Base-by-base conservation (phyloP, 1,140 invertebrate genomes). In the Drosophila sulfurigaster region DNA sequence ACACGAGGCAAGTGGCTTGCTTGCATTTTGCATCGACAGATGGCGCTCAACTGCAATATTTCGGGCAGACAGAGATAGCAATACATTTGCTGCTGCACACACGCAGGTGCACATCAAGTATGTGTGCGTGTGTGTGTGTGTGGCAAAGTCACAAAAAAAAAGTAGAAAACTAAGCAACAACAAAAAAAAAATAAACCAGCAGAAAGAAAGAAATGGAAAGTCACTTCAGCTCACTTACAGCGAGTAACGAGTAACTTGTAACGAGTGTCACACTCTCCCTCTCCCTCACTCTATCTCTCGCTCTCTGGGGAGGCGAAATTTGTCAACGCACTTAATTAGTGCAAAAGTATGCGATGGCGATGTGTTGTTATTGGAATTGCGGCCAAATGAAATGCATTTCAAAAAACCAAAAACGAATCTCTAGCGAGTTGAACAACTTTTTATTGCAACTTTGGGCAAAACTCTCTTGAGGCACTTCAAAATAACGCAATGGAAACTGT, bases 11-110 rank as follows among this genome's bases (percentile, higher is more conserved):
- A 8, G 35, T 38, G 35, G 16, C 30, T 30, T 43, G 45, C 58
- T 69, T 57, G 67, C 67, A 71, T 48, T 71, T 75, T 64, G 59
- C 67, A 65, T 58, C 68, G 74, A 65, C 68, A 76, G 74, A 76
- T 72, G 74, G 68, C 68, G 74, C 68, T 72, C 16, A 57, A 13
- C 25, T 13, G 56, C 7, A 46, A 49, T 52, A 49, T 75, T 70
- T 69, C n/a, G 56, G 56, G 67, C 52, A 49, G 57, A 68, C 57
- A 74, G 64, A 46, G 71, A 68, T 35, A 41, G 48, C 62, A 16
- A 58, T 11, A 45, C 56, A 62, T 5, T 32, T 8, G 32, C 32
- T 32, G 30, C 30, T 4, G 6, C 48, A 73, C 15, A 45, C 63
- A 66, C 71, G 43, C 46, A 30, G 35, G 13, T 32, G 45, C 52